Base-by-base conservation (phyloP, 1,140 invertebrate species). In the Dreissena rostriformis region DNA sequence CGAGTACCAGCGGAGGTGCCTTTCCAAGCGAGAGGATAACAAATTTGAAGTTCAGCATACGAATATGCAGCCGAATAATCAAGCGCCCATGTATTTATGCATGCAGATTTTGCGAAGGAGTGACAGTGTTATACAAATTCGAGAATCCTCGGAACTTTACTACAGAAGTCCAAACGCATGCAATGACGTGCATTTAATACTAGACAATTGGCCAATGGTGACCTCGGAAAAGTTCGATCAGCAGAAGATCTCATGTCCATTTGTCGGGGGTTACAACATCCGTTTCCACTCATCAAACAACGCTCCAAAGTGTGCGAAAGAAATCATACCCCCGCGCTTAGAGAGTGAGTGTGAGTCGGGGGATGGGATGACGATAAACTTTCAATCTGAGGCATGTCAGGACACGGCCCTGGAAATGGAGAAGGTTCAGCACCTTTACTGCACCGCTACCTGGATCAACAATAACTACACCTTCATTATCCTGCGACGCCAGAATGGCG, bases 211-310 rank as follows among this genome's bases (percentile, higher is more conserved):
- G 83, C 87, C 86, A 22, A 66, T 86, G 55, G 84, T 87, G 17
- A 52, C 57, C 2, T 53, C n/a, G 5, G 51, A 80, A 17, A 82
- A 87, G 22, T 84, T 84, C 26, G 57, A 86, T 2, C 78, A 90
- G 55, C 81, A 86, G 74, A 83, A 75, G 29, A 83, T 88, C 53
- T 52, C 82, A 19, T 88, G 87, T 65, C 87, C 89, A 0, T 86
- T 89, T 81, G 63, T 57, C 75, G 89, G 89, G 2, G 89, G 89
- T 55, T 90, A 88, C 81, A 89, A 90, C 74, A 77, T 90, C 14
- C 28, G 86, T 55, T 84, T 87, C 49, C 84, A 82, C 57, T 83
- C 80, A 53, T 84, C 86, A 22, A 86, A 88, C 73, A 76, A 86
- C 26, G 79, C 79, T 0, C 71, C 77, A 17, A 81, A 88, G 10